Percentiles rank a stretch among this genome's conserved stretches.
These are phyloP conservation scores for Cecropterus lyciades DNA, from an alignment of 1,140 invertebrate species.

Conservation along the genomic window DNA sequence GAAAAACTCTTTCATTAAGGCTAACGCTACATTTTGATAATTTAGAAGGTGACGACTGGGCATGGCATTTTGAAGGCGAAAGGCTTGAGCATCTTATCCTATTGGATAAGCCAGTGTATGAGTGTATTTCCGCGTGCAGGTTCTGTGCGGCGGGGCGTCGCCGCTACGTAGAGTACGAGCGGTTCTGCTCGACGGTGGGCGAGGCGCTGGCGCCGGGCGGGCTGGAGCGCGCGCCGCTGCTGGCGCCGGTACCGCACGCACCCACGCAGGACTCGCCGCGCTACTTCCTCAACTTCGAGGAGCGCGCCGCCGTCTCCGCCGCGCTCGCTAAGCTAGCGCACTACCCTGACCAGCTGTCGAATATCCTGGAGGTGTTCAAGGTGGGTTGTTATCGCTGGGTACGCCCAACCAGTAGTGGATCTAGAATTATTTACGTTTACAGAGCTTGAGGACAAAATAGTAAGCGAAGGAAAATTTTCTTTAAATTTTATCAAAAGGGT, in stretches of 20 bases:
- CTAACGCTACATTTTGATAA: no score
- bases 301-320: slow-evolving; percentile 84
- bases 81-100: no score
- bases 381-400: no score
- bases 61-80: no score
- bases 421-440: no score
- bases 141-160: slow-evolving; percentile 85
- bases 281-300: slow-evolving; percentile 89
- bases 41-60: no score
- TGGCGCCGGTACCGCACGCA: slow-evolving; percentile 87
- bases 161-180: slow-evolving; percentile 86
- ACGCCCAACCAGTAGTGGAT: no score
- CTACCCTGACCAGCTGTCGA: slow-evolving; percentile 86
- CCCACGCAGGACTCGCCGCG: slow-evolving; percentile 85
- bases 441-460: no score
- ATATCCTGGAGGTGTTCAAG: slow-evolving; percentile 85
- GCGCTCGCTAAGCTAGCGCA: slow-evolving; percentile 87
- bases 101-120: no score
- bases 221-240: slow-evolving; percentile 87
- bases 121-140: slow-evolving; percentile 79
- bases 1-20: no score
- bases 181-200: slow-evolving; percentile 87
- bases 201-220: slow-evolving; percentile 86
- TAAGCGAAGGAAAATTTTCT: no score
- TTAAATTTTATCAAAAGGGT: no score